A percentile compares a stretch with the other conserved stretches of the same genome.
Evolutionary conservation across 2,797 vertebrate species (phyloP).

Genomic region (Cuculus canorus): DNA sequence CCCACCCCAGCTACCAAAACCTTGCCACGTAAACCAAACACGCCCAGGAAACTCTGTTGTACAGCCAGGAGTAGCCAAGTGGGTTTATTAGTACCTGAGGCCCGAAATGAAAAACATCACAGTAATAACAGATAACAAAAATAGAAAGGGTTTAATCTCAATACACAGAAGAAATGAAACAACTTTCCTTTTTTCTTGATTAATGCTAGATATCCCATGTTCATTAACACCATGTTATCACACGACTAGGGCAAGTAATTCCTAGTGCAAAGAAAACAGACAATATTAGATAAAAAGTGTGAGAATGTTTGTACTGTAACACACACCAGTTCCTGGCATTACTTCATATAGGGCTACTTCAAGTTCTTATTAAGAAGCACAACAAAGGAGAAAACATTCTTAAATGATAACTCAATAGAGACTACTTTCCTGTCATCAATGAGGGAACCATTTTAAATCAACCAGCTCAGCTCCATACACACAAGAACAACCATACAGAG

Average conservation of each 20-base stretch:
- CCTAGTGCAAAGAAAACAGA: background rate
- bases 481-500: background rate
- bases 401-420: background rate
- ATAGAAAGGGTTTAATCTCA: background rate
- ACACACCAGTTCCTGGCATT: background rate
- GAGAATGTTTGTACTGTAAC: background rate
- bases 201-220: background rate
- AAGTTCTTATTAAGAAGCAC: background rate
- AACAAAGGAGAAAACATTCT: background rate
- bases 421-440: background rate
- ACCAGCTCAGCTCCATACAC: background rate
- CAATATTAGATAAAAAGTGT: background rate
- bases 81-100: background rate
- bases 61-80: background rate
- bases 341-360: background rate
- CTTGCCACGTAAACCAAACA: background rate
- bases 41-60: background rate
- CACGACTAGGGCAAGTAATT: background rate
- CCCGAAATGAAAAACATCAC: background rate
- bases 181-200: background rate
- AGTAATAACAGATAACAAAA: background rate
- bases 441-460: background rate
- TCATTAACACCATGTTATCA: background rate
- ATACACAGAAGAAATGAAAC: background rate
- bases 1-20: background rate